phyloP scores from a whole-genome alignment of 2,888 invertebrate species.

The Apamea sordens region DNA sequence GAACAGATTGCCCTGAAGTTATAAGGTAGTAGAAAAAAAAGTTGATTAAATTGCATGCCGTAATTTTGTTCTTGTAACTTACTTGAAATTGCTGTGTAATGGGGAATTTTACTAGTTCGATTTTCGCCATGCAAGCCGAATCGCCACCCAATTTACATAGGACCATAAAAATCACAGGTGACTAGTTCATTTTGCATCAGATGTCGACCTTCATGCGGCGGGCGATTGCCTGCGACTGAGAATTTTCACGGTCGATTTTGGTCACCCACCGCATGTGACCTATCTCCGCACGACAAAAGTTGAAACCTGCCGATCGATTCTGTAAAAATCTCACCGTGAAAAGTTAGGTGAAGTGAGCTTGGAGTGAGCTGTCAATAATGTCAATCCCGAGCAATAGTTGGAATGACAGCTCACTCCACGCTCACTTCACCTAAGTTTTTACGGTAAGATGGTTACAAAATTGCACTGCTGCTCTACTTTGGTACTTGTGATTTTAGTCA shows the following conservation, averaged over 20 bases:
- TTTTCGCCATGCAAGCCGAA: neutral
- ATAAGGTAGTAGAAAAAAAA: constrained; percentile 17
- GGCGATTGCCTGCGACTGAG: constrained; percentile 56
- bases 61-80: neutral
- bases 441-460: too few relatives aligned
- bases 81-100: neutral
- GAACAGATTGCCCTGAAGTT: constrained; percentile 45
- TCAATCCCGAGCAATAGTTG: too few relatives aligned
- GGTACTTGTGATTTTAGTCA: neutral
- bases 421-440: too few relatives aligned
- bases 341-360: too few relatives aligned
- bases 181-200: neutral
- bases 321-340: too few relatives aligned
- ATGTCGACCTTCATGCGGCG: neutral
- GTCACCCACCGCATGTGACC: constrained; percentile 64
- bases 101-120: neutral
- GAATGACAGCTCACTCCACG: too few relatives aligned
- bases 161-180: neutral
- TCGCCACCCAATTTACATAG: neutral
- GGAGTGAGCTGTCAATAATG: too few relatives aligned
- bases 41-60: constrained; percentile 34
- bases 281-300: too few relatives aligned
- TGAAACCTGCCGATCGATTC: too few relatives aligned
- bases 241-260: constrained; percentile 63
- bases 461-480: too few relatives aligned